Percentiles rank a stretch among this genome's conserved stretches.
Evolutionary conservation across 1,140 invertebrate genomes (phyloP).

Genomic region (Drosophila novamexicana): DNA sequence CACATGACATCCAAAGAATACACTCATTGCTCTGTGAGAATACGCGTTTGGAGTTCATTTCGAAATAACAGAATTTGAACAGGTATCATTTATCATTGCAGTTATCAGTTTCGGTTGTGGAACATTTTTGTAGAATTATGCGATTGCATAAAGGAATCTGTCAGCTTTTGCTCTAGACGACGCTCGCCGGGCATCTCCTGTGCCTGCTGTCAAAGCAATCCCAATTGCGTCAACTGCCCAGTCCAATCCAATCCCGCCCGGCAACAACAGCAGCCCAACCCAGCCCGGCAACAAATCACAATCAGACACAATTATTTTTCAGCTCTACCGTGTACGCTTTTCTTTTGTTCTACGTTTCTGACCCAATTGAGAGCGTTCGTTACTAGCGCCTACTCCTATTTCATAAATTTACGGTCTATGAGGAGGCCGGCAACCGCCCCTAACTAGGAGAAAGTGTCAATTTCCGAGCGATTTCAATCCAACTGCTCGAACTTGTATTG

Average conservation of each 20-base stretch:
- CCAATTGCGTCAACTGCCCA: slow-evolving; percentile 21
- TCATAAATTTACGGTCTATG: slow-evolving; percentile 37
- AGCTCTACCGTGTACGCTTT: slow-evolving; percentile 26
- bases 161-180: slow-evolving; percentile 27
- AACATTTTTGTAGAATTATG: slow-evolving; percentile 14
- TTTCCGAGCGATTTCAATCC: slow-evolving; percentile 73
- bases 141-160: slow-evolving; percentile 1
- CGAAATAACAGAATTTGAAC: slow-evolving; percentile 16
- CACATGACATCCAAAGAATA: slow-evolving; percentile 28
- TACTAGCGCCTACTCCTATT: slow-evolving; percentile 48
- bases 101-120: slow-evolving; percentile 18
- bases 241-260: background rate
- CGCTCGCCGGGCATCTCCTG: slow-evolving; percentile 38
- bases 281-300: slow-evolving; percentile 45
- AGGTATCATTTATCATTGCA: slow-evolving; percentile 39
- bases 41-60: slow-evolving; percentile 1
- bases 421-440: slow-evolving; percentile 5
- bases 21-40: slow-evolving; percentile 1
- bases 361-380: slow-evolving; percentile 37
- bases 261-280: no score
- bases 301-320: slow-evolving; percentile 55
- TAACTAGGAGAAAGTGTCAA: slow-evolving; percentile 66
- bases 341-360: slow-evolving; percentile 9
- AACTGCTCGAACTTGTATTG: slow-evolving; percentile 64
- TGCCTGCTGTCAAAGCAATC: slow-evolving; percentile 71